Conservation (phyloP, 2,797 vertebrate species). For the Diplodus puntazzo region DNA sequence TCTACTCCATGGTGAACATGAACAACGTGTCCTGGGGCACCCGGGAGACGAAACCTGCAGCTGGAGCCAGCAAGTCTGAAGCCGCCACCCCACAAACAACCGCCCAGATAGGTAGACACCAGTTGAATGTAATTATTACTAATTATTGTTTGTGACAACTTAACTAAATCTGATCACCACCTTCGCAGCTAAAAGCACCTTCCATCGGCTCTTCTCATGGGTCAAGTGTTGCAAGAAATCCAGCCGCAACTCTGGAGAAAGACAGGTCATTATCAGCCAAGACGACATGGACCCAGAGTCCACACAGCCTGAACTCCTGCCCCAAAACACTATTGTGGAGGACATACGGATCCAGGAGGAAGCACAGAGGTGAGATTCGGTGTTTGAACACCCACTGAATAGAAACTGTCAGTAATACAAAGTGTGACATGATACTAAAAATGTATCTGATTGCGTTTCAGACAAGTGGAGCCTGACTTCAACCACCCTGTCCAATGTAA, state of each 20-base stretch:
- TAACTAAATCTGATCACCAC: not conserved
- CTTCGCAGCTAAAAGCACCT: conserved; percentile 40
- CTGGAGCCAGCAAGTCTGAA: not conserved
- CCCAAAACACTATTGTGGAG: conserved; percentile 57
- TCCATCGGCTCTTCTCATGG: not conserved
- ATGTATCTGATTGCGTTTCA: conserved; percentile 23
- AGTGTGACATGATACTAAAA: not conserved
- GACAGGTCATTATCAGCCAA: not conserved
- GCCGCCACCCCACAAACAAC: not conserved
- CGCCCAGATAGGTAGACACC: conserved; percentile 47
- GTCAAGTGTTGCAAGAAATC: conserved; percentile 46
- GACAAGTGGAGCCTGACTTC: not conserved
- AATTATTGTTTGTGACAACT: not conserved
- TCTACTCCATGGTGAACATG: conserved; percentile 83
- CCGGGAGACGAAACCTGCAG: conserved; percentile 62
- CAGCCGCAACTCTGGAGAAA: accelerated
- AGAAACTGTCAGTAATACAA: not conserved
- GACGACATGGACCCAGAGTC: conserved; percentile 2
- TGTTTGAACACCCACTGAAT: not conserved
- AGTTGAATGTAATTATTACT: not conserved
- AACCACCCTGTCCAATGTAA: conserved; percentile 21
- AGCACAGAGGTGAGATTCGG: conserved; percentile 20
- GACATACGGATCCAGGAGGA: not conserved
- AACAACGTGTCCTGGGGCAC: conserved; percentile 84
- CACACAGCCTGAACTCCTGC: not conserved